These are phyloP conservation scores for Mechanitis mazaeus DNA, from an alignment of 2,888 invertebrate genomes.

Conservation along the genomic window DNA sequence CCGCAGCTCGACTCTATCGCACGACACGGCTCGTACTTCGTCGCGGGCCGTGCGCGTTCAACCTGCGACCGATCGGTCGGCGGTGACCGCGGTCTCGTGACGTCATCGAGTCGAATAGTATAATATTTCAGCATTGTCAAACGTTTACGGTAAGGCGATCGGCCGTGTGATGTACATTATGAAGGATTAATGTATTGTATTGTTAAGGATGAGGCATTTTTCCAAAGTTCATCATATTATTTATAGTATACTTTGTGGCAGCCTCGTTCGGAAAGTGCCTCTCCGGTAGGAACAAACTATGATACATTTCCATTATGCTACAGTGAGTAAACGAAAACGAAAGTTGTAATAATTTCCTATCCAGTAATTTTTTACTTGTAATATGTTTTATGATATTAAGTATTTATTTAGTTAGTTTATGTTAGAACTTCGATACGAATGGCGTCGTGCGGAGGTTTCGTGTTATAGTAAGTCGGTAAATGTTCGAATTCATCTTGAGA, in stretches of 20 bases:
- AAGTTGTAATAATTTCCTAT: slow-evolving; percentile 34
- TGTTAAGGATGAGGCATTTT: slow-evolving; percentile 23
- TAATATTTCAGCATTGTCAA: slow-evolving; percentile 18
- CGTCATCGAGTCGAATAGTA: slow-evolving; percentile 8
- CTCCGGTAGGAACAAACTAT: slow-evolving; percentile 26
- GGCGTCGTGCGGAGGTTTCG: slow-evolving; percentile 10
- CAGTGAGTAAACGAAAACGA: slow-evolving; percentile 30
- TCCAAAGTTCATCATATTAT: slow-evolving; percentile 17
- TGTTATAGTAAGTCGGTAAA: slow-evolving; percentile 17
- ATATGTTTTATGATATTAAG: slow-evolving; percentile 66
- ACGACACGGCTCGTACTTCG: slow-evolving; percentile 23
- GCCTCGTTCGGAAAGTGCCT: slow-evolving; percentile 28
- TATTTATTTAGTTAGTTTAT: slow-evolving; percentile 67
- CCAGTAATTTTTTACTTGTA: slow-evolving; percentile 49
- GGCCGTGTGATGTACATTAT: slow-evolving; percentile 28
- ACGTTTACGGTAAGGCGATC: slow-evolving; percentile 25
- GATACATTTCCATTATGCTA: slow-evolving; percentile 36
- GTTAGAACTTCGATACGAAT: slow-evolving; percentile 29
- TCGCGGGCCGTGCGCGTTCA: not conserved
- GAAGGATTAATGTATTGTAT: slow-evolving; percentile 26
- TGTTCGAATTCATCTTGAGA: slow-evolving; percentile 27
- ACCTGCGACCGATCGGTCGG: not conserved
- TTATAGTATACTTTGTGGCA: slow-evolving; percentile 19
- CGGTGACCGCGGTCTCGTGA: slow-evolving; percentile 10
- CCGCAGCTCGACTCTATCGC: slow-evolving; percentile 8